A percentile compares a stretch with the other conserved stretches of the same genome.
phyloP scores from a whole-genome alignment of 2,797 vertebrate species.

The Eidolon dupreanum region DNA sequence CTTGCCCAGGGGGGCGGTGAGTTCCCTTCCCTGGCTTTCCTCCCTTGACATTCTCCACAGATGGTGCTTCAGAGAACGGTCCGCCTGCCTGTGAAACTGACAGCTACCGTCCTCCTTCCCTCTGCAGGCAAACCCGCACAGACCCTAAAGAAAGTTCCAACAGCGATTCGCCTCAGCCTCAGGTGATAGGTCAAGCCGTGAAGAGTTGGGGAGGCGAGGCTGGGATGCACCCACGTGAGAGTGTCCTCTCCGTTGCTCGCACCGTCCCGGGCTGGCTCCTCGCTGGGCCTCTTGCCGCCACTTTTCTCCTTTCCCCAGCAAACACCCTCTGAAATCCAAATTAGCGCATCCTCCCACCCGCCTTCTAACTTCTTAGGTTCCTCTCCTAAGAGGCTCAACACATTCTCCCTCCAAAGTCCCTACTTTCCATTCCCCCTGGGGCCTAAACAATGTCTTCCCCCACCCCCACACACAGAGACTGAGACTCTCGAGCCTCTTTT shows the following conservation, averaged over 20 bases:
- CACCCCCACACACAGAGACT: background rate
- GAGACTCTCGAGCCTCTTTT: background rate
- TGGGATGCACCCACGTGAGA: fast-evolving
- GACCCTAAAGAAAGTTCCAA: background rate
- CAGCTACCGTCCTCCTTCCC: too few relatives aligned
- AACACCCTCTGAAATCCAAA: background rate
- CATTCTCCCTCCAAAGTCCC: background rate
- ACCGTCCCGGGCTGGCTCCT: fast-evolving
- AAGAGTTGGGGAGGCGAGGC: background rate
- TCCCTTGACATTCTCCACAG: background rate
- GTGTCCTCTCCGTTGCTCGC: fast-evolving
- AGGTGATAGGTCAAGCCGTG: background rate
- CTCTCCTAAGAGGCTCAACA: background rate
- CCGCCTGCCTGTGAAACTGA: background rate
- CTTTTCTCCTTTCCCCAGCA: background rate
- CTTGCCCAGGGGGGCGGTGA: background rate
- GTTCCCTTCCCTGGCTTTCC: background rate
- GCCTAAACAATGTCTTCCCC: background rate
- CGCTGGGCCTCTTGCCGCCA: background rate
- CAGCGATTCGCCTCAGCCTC: background rate
- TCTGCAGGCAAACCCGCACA: background rate
- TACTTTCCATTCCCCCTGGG: background rate
- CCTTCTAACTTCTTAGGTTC: too few relatives aligned
- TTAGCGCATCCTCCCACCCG: background rate
- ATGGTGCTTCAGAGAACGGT: fast-evolving